Evolutionary conservation across 2,888 invertebrate genomes (phyloP), one percentile per base, ranked within the genome.

Genomic region (Teleiodes luculella): DNA sequence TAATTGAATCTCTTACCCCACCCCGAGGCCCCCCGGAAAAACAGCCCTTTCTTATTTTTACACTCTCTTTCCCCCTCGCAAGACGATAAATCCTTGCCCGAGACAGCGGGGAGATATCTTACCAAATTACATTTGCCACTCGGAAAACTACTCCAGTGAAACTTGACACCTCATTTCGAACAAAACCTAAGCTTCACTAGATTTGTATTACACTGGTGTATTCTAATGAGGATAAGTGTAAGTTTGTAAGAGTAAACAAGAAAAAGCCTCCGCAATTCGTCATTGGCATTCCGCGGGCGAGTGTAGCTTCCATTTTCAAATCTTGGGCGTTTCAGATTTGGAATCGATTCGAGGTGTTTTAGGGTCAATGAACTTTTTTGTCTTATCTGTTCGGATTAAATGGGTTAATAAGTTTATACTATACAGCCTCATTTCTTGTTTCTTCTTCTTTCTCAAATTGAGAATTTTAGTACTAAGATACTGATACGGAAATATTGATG

Each of bases 1-100:
- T 88, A 86, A 88, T 87, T 88, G 87, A 87, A 88, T 85, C 83
- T 78, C 74, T 77, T 78, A 71, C 74, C 75, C 79, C 76, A 74
- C 71, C 76, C 61, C 76, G 56, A 64, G 78, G 80, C 81, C 85
- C 83, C 83, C 76, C 76, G 81, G 85, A 86, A 88, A 89, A 88
- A 86, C 85, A 84, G 76, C 87, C 88, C 86, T 86, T 89, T 87
- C 86, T 87, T 87, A 86, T 87, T 89, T 89, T 89, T 86, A 79
- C 68, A 71, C 76, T 75, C 74, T 61, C 58, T 69, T 78, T 78
- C 80, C 85, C 86, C 85, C 83, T 76, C 72, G 74, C 71, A 86
- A 86, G 88, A 87, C 88, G 86, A 88, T 88, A 87, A 88, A 88
- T 88, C 87, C 88, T 86, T 83, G 78, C 75, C 76, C 79, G 83